phyloP scores from a whole-genome alignment of 2,888 invertebrate genomes.

The Acrobasis consociella region DNA sequence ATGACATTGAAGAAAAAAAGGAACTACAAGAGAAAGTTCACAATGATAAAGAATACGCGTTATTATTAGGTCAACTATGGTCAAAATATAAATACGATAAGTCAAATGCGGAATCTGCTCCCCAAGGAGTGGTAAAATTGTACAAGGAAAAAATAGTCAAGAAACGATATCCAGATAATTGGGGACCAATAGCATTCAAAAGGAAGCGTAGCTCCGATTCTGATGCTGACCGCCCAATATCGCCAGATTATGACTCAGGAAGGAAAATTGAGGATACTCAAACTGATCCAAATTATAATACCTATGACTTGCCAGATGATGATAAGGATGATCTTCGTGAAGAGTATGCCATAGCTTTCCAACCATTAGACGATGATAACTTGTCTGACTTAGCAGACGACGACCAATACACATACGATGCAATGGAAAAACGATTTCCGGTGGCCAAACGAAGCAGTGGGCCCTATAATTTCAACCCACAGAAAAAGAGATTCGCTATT shows the following conservation, averaged over 20 bases:
- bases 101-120: slow-evolving; percentile 57
- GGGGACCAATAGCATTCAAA: slow-evolving; percentile 80
- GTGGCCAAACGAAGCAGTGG: slow-evolving; percentile 86
- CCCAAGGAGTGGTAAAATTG: slow-evolving; percentile 72
- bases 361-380: slow-evolving; percentile 72
- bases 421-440: slow-evolving; percentile 84
- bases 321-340: slow-evolving; percentile 73
- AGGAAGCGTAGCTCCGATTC: slow-evolving; percentile 72
- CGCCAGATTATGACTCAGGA: slow-evolving; percentile 55
- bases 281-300: slow-evolving; percentile 58
- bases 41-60: slow-evolving; percentile 78
- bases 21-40: slow-evolving; percentile 56
- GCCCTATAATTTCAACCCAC: slow-evolving; percentile 51
- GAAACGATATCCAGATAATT: slow-evolving; percentile 71
- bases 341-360: slow-evolving; percentile 76
- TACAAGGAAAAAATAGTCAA: slow-evolving; percentile 75
- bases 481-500: slow-evolving; percentile 59
- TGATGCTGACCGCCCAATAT: slow-evolving; percentile 48
- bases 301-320: slow-evolving; percentile 62
- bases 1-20: slow-evolving; percentile 57
- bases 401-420: slow-evolving; percentile 68
- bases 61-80: slow-evolving; percentile 81
- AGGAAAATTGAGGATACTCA: slow-evolving; percentile 50
- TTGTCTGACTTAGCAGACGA: slow-evolving; percentile 66
- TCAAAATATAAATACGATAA: slow-evolving; percentile 80